Base-by-base conservation (phyloP, 2,797 vertebrate genomes). In the Semaprochilodus insignis region DNA sequence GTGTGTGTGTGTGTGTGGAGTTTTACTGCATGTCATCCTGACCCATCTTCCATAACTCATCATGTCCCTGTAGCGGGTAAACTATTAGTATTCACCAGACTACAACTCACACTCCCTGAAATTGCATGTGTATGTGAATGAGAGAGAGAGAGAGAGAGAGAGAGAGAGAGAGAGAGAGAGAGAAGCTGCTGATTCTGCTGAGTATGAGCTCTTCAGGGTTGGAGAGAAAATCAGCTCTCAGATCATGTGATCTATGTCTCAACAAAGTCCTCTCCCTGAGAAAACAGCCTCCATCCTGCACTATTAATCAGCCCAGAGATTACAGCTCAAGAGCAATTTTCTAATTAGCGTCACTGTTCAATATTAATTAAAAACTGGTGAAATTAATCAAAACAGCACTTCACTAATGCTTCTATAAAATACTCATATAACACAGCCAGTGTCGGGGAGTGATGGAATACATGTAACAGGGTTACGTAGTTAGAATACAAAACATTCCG, bases 141-240 rank as follows among this genome's bases (percentile, higher is more conserved):
- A 51, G 67, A 51, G 66, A n/a, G 66, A n/a, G 66, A 40, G 66
- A 13, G 66, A 23, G 67, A 21, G 34, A 19, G 31, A 21, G 65
- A 40, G 65, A 40, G 7, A 21, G 65, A 13, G 15, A n/a, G 65
- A 34, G 65, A 19, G 31, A 34, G 65, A 36, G 65, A 36, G 34
- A 21, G 31, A 34, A 85, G 78, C 51, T 52, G 69, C 85, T 81
- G 80, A 78, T 85, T 88, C 87, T 88, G 89, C 88, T 91, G 88
- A 90, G 16, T 77, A 85, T 78, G 10, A 90, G 77, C 80, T 72
- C 78, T 80, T 77, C 82, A 80, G 79, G 85, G 89, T 89, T 82
- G 89, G 76, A 85, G 80, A 77, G 67, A 81, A 74, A 82, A 74
- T 67, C 79, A 80, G 34, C 70, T 73, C 74, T 89, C 81, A 91